phyloP scores from a whole-genome alignment of 2,888 invertebrate genomes.

The Drosophila meridiana region DNA sequence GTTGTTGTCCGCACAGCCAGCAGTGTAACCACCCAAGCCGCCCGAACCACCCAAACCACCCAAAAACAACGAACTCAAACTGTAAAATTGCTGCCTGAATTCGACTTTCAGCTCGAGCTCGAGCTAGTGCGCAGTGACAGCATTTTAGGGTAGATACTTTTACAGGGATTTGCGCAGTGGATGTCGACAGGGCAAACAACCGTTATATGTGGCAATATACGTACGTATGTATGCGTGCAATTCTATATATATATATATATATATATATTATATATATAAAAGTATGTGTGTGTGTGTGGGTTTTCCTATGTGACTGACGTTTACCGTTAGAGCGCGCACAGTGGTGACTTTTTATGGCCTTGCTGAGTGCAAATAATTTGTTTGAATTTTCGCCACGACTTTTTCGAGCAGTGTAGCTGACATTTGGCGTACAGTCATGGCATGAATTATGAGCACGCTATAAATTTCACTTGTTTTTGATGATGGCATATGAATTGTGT shows the following conservation, averaged over 20 bases:
- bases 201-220: slow-evolving; percentile 39
- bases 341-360: slow-evolving; percentile 72
- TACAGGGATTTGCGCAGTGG: slow-evolving; percentile 84
- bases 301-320: slow-evolving; percentile 29
- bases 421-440: slow-evolving; percentile 46
- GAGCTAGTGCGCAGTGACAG: slow-evolving; percentile 84
- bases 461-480: not conserved
- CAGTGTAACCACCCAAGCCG: slow-evolving; percentile 47
- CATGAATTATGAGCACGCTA: slow-evolving; percentile 9
- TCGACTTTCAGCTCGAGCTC: slow-evolving; percentile 62
- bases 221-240: slow-evolving; percentile 10
- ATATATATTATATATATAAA: slow-evolving; percentile 6
- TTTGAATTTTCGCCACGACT: slow-evolving; percentile 5
- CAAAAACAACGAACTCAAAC: slow-evolving; percentile 36
- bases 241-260: slow-evolving; percentile 1
- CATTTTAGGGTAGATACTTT: slow-evolving; percentile 84
- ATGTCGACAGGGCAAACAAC: slow-evolving; percentile 66
- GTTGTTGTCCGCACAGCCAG: slow-evolving; percentile 45
- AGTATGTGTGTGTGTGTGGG: slow-evolving; percentile 9
- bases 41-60: slow-evolving; percentile 44
- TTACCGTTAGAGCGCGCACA: slow-evolving; percentile 65
- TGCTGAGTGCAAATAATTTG: slow-evolving; percentile 21
- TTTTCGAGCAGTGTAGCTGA: slow-evolving; percentile 48
- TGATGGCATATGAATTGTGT: not conserved
- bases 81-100: slow-evolving; percentile 55